Evolutionary conservation across 2,888 invertebrate species (phyloP).

Genomic region (Nematopogon swammerdamellus): DNA sequence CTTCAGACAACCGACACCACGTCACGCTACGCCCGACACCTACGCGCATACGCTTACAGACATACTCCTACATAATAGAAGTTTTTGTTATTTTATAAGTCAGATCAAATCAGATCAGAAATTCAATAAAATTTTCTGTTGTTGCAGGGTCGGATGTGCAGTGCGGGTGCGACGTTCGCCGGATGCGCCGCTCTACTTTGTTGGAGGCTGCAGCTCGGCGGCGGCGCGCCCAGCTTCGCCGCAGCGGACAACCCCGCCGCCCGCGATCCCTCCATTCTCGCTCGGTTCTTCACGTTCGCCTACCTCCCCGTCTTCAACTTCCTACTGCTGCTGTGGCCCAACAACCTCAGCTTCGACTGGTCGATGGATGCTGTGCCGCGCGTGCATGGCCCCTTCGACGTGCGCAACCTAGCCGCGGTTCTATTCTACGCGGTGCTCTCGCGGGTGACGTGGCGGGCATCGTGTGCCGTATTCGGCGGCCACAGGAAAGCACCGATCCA

Average conservation of each 20-base stretch:
- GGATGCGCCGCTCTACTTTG: constrained; percentile 68
- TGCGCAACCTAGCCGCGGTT: constrained; percentile 72
- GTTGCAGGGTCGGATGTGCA: constrained; percentile 69
- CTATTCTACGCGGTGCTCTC: constrained; percentile 66
- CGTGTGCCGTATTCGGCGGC: constrained; percentile 21
- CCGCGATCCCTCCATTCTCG: constrained; percentile 75
- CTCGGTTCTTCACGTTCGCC: constrained; percentile 84
- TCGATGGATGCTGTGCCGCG: constrained; percentile 96
- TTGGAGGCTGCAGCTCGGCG: constrained; percentile 76
- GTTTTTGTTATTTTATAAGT: too few species aligned
- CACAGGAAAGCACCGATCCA: constrained; percentile 9
- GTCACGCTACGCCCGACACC: too few species aligned
- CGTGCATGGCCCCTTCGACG: constrained; percentile 73
- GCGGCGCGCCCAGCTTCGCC: constrained; percentile 77
- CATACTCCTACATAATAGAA: too few species aligned
- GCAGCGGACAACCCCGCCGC: constrained; percentile 95
- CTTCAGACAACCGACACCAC: too few species aligned
- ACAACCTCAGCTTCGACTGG: constrained; percentile 95
- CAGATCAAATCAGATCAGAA: too few species aligned
- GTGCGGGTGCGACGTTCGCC: constrained; percentile 64
- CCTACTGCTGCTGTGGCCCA: constrained; percentile 81
- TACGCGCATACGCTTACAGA: too few species aligned
- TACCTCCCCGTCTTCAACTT: constrained; percentile 92
- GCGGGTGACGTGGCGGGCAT: constrained; percentile 39
- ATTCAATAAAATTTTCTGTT: too few species aligned